Evolutionary conservation across 2,113 vertebrate genomes (phyloP).

Genomic region (Chaetops frenatus): DNA sequence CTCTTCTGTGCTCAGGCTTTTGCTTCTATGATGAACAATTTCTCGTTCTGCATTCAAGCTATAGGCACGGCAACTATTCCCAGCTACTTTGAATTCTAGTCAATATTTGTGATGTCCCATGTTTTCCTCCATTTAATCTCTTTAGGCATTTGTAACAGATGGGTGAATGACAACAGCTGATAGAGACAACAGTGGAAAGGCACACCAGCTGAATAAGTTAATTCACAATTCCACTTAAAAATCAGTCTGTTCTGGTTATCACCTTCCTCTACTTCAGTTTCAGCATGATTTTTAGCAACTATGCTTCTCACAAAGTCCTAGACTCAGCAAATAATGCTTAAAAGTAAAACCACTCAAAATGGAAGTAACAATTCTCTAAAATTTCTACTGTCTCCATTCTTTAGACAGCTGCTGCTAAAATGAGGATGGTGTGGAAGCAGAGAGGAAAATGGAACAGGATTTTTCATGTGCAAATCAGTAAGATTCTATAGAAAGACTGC

Average conservation of each 20-base stretch:
- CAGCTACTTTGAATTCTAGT: background rate
- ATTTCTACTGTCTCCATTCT: background rate
- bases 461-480: background rate
- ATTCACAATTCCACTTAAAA: background rate
- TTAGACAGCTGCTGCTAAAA: background rate
- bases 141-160: background rate
- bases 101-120: background rate
- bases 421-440: background rate
- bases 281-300: background rate
- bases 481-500: background rate
- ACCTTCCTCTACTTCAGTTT: background rate
- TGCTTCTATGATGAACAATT: background rate
- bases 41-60: background rate
- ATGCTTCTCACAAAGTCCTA: background rate
- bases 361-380: background rate
- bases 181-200: background rate
- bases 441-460: background rate
- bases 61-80: background rate
- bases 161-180: background rate
- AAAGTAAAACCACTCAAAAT: background rate
- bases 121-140: background rate
- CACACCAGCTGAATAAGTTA: background rate
- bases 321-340: constrained; percentile 1
- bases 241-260: constrained; percentile 1
- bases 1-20: background rate